Conservation (phyloP, 2,888 invertebrate species). For the Dinocampus coccinellae region DNA sequence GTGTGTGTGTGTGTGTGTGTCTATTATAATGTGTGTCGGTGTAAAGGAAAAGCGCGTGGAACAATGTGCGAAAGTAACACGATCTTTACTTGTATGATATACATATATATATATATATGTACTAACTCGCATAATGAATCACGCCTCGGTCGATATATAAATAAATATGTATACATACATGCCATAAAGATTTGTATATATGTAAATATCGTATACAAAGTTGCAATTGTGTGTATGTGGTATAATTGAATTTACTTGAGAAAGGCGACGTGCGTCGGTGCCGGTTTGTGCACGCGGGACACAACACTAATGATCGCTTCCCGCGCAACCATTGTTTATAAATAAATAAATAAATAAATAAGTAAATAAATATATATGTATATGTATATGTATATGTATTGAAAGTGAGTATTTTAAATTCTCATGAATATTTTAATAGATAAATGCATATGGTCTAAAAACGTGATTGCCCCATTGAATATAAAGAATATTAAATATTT, state of each 20-base stretch:
- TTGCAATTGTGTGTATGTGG: neutral
- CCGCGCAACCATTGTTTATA: constrained; percentile 33
- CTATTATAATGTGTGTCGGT: too few species aligned
- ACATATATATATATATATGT: neutral
- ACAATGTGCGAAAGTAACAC: constrained; percentile 8
- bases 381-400: neutral
- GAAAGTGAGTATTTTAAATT: constrained; percentile 22
- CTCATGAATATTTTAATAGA: constrained; percentile 38
- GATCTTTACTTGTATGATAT: neutral
- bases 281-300: constrained; percentile 13
- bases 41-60: constrained; percentile 31
- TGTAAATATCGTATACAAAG: too few species aligned
- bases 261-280: neutral
- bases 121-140: constrained; percentile 35
- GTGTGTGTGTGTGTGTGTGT: too few species aligned
- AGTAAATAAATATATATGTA: neutral
- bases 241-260: constrained; percentile 37
- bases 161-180: neutral
- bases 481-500: neutral
- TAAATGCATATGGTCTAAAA: constrained; percentile 22
- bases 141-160: constrained; percentile 35
- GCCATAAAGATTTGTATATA: too few species aligned
- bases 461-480: constrained; percentile 7
- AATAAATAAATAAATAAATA: constrained; percentile 3
- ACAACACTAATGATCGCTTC: constrained; percentile 36